A percentile compares a stretch with the other conserved stretches of the same genome.
phyloP scores from a whole-genome alignment of 2,888 invertebrate species.

The Cheilosia grossa region DNA sequence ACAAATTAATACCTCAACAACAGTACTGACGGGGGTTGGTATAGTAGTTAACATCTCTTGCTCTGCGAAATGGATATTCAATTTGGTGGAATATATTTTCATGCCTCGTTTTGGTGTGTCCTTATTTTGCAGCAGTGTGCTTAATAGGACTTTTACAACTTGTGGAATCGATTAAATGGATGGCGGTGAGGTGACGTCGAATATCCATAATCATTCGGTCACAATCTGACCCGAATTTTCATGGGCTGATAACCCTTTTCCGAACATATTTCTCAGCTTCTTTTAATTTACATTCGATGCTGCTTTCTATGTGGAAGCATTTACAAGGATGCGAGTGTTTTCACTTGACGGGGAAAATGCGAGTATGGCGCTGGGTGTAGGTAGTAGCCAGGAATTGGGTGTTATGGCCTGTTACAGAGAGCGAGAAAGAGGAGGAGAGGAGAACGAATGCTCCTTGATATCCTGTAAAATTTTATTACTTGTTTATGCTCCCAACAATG shows the following conservation, averaged over 20 bases:
- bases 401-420: not conserved
- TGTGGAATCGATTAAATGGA: constrained; percentile 46
- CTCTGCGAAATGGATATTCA: constrained; percentile 51
- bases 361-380: not conserved
- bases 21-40: constrained; percentile 1
- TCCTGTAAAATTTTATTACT: constrained; percentile 65
- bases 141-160: constrained; percentile 67
- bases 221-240: constrained; percentile 70
- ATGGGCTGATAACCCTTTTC: constrained; percentile 65
- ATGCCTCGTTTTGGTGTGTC: not conserved
- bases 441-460: constrained; percentile 11
- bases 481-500: constrained; percentile 64
- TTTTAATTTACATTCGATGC: constrained; percentile 36
- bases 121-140: not conserved
- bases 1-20: constrained; percentile 70
- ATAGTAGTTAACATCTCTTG: constrained; percentile 12
- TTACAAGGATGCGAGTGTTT: not conserved
- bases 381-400: constrained; percentile 4
- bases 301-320: not conserved
- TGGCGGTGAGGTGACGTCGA: constrained; percentile 33
- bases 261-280: constrained; percentile 43
- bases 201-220: constrained; percentile 64
- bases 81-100: constrained; percentile 31
- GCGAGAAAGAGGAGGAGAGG: not conserved
- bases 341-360: not conserved